Base-by-base conservation (phyloP, 2,797 vertebrate genomes). In the Vespertilio murinus region DNA sequence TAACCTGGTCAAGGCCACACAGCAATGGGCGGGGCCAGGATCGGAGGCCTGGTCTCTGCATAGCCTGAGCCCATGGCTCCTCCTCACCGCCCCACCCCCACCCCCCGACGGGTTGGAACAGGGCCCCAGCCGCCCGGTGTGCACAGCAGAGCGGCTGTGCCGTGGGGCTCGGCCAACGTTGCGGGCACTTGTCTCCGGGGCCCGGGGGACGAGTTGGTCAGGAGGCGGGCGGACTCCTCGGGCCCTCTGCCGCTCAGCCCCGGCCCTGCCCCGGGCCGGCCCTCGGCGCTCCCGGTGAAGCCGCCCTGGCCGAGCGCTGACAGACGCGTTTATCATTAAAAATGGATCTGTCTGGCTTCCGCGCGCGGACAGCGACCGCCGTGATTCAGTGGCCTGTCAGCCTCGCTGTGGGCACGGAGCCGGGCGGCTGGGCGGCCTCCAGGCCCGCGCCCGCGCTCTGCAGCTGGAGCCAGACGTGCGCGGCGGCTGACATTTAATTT, bases 271-370 rank as follows among this genome's bases (percentile, higher is more conserved):
- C 78, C 3, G 69, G 69, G 3, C 18, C 84, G 93, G 82, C 6
- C 0, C 61, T 61, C 33, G 11, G 85, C 88, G 93, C 89, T 17
- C 17, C 75, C 87, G 0, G 13, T 90, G 92, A 97, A 97, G 93
- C 97, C 94, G 96, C 96, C 97, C 97, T 90, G 91, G 96, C 97
- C 95, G 96, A 97, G 96, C 97, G 97, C 97, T 91, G 93, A 98
- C 98, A 98, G 97, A 97, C 97, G 97, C 97, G 97, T 98, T 98
- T 97, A 97, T 97, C 98, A 98, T 98, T 98, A 98, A 98, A 98
- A 98, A 98, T 97, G 98, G 98, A 98, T 98, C 97, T 95, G 92
- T 98, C 98, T 97, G 98, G 98, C 98, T 97, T 94, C 95, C 42
- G 33, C 84, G 94, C 97, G 92, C 84, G 97, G 97, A 96, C 97